Percentiles rank a stretch among this genome's conserved stretches.
phyloP scores from a whole-genome alignment of 2,888 invertebrate species.

The Alviniconcha strummeri region DNA sequence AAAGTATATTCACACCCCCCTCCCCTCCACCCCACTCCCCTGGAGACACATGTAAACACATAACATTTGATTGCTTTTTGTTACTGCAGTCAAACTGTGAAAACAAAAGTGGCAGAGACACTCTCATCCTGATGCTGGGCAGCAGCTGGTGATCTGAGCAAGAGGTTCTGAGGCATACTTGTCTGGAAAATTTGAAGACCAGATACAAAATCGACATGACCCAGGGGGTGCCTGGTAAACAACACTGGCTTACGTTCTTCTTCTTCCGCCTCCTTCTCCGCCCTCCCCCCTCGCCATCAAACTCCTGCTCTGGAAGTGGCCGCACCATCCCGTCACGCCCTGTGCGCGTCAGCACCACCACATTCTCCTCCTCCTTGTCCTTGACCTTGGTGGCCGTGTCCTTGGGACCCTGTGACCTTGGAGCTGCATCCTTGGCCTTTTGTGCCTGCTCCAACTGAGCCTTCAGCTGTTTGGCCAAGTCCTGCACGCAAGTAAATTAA shows the following conservation, averaged over 20 bases:
- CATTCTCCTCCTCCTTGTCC: constrained; percentile 69
- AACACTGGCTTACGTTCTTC: constrained; percentile 54
- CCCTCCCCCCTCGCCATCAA: constrained; percentile 44
- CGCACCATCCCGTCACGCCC: constrained; percentile 80
- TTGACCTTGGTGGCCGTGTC: constrained; percentile 26
- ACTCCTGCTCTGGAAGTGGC: constrained; percentile 74
- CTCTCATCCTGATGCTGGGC: too few relatives aligned
- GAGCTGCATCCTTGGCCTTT: constrained; percentile 65
- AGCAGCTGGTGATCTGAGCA: too few relatives aligned
- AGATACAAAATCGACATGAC: too few relatives aligned
- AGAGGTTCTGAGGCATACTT: too few relatives aligned
- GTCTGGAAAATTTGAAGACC: too few relatives aligned
- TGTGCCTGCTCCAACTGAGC: constrained; percentile 84
- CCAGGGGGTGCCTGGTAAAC: too few relatives aligned
- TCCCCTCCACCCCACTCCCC: too few relatives aligned
- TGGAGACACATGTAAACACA: too few relatives aligned
- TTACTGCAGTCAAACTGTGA: too few relatives aligned
- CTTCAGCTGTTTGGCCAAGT: constrained; percentile 83
- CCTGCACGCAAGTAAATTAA: constrained; percentile 62
- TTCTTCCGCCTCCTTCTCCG: constrained; percentile 53
- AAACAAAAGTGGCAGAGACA: too few relatives aligned
- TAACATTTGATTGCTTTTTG: too few relatives aligned
- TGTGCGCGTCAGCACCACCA: constrained; percentile 65
- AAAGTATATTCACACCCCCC: too few relatives aligned
- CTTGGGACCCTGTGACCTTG: constrained; percentile 17